phyloP scores from a whole-genome alignment of 2,888 invertebrate species.

The Hyposoter didymator region DNA sequence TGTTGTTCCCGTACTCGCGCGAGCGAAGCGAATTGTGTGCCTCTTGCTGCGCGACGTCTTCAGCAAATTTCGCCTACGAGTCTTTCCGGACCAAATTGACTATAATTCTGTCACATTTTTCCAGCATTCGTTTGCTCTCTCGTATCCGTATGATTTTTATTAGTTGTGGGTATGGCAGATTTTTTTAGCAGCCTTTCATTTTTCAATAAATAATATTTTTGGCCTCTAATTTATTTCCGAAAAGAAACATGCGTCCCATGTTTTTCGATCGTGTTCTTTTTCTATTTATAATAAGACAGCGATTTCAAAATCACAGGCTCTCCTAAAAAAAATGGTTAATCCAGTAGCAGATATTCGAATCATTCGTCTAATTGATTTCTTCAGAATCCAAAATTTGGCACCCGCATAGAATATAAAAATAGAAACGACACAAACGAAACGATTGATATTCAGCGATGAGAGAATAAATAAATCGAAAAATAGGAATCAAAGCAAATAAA shows the following conservation, averaged over 20 bases:
- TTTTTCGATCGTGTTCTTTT: not conserved
- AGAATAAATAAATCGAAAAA: not conserved
- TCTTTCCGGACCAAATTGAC: not conserved
- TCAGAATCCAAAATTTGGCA: not conserved
- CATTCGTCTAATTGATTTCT: not conserved
- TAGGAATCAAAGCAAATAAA: not conserved
- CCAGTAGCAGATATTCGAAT: not conserved
- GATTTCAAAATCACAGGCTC: not conserved
- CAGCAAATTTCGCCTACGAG: not conserved
- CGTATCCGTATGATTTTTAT: not conserved
- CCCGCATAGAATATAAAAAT: not conserved
- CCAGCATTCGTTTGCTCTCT: not conserved
- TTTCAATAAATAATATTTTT: not conserved
- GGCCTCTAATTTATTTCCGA: not conserved
- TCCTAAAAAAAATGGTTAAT: not conserved
- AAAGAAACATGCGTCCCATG: not conserved
- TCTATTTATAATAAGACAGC: not conserved
- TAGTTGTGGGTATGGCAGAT: not conserved
- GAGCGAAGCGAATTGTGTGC: conserved; percentile 51
- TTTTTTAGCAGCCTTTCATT: not conserved
- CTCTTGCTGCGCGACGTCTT: conserved; percentile 9
- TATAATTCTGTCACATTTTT: not conserved
- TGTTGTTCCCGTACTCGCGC: conserved; percentile 54
- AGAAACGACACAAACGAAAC: not conserved
- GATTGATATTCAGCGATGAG: not conserved